These are phyloP conservation scores for Melinaea marsaeus DNA, from an alignment of 2,888 invertebrate species.

Conservation along the genomic window DNA sequence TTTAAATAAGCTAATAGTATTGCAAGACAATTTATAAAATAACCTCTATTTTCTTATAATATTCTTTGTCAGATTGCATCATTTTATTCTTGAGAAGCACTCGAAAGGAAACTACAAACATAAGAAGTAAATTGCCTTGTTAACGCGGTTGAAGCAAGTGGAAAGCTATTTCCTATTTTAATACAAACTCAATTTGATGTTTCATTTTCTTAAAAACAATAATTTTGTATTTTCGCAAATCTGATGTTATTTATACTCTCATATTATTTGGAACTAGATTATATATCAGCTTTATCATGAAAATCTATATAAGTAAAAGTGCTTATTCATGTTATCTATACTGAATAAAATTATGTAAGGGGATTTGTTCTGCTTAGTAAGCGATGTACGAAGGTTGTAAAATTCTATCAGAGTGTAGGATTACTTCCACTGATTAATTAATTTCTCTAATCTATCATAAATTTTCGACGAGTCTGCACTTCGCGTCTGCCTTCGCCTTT, in stretches of 20 bases:
- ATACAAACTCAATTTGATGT: neutral
- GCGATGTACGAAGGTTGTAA: conserved; percentile 20
- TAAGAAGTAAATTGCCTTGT: conserved; percentile 3
- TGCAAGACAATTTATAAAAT: neutral
- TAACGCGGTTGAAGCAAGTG: neutral
- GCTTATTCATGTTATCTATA: conserved; percentile 6
- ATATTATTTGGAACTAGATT: neutral
- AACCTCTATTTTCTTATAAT: neutral
- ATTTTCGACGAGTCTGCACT: conserved; percentile 8
- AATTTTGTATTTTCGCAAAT: too few relatives aligned
- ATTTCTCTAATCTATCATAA: conserved; percentile 10
- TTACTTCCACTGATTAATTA: conserved; percentile 16
- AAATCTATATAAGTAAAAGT: conserved; percentile 6
- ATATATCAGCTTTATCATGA: neutral
- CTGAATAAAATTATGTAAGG: conserved; percentile 18
- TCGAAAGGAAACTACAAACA: neutral
- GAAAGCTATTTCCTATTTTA: neutral
- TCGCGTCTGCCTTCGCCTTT: conserved; percentile 1
- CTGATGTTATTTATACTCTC: too few relatives aligned
- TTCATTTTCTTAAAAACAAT: neutral
- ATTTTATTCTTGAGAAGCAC: neutral
- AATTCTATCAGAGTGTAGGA: conserved; percentile 25
- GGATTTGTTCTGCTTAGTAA: conserved; percentile 18
- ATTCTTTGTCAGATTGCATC: neutral
- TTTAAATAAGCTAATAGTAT: too few relatives aligned